Evolutionary conservation across 2,113 vertebrate species (phyloP).

Genomic region (Tragulus kanchil): DNA sequence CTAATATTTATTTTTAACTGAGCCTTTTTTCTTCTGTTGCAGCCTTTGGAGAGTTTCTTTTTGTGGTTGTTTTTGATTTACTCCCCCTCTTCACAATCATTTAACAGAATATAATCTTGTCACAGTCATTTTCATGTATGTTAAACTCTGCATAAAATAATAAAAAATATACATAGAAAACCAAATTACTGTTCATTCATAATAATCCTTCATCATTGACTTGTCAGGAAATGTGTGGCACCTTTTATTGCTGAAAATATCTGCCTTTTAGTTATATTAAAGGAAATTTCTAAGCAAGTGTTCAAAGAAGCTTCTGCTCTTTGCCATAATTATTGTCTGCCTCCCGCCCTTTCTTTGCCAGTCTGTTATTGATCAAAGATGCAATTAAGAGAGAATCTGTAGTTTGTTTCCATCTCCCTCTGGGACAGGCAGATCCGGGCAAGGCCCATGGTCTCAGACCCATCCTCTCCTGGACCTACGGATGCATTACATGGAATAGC

Average conservation of each 20-base stretch:
- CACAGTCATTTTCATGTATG: not conserved
- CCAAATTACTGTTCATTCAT: conserved; percentile 7
- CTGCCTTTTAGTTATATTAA: conserved; percentile 45
- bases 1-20: conserved; percentile 71
- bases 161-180: conserved; percentile 23
- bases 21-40: conserved; percentile 48
- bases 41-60: not conserved
- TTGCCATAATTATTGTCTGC: not conserved
- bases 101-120: not conserved
- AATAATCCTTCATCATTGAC: conserved; percentile 7
- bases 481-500: not conserved
- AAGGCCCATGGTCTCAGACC: not conserved
- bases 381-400: not conserved
- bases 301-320: not conserved
- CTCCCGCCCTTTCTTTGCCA: not conserved
- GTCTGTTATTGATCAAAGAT: conserved; percentile 41
- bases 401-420: not conserved
- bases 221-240: conserved; percentile 10
- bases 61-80: not conserved
- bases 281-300: not conserved
- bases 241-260: conserved; percentile 47
- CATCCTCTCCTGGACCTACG: not conserved
- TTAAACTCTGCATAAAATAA: conserved; percentile 25
- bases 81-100: not conserved
- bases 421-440: not conserved